phyloP scores from a whole-genome alignment of 2,797 vertebrate species.

The Garrulus glandarius region DNA sequence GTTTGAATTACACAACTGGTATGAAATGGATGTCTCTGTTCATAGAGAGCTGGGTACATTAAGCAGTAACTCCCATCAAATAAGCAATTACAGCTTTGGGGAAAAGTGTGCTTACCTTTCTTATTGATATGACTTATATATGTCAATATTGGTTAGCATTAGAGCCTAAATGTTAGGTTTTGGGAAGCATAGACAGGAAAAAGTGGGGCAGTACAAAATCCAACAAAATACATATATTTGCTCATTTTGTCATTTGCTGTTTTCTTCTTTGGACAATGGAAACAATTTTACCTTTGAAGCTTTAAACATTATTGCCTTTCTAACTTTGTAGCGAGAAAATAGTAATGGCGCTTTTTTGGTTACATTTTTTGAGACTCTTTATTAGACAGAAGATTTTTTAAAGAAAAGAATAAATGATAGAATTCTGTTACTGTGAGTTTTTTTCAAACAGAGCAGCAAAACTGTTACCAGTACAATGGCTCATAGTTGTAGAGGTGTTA shows the following conservation, averaged over 20 bases:
- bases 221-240: not conserved
- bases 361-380: not conserved
- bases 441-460: not conserved
- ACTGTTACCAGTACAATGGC: not conserved
- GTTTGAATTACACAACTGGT: not conserved
- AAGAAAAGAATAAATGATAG: not conserved
- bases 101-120: not conserved
- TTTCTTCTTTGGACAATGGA: not conserved
- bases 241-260: not conserved
- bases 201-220: not conserved
- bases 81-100: not conserved
- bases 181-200: not conserved
- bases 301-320: not conserved
- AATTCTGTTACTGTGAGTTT: not conserved
- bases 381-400: not conserved
- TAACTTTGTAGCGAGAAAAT: not conserved
- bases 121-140: not conserved
- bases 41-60: not conserved
- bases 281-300: not conserved
- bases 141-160: not conserved
- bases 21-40: not conserved
- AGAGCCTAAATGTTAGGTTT: not conserved
- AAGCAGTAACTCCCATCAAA: not conserved
- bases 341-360: not conserved
- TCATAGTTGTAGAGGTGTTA: not conserved